Evolutionary conservation across 2,797 vertebrate genomes (phyloP), one percentile per base, ranked within the genome.

Genomic region (Euthynnus affinis): DNA sequence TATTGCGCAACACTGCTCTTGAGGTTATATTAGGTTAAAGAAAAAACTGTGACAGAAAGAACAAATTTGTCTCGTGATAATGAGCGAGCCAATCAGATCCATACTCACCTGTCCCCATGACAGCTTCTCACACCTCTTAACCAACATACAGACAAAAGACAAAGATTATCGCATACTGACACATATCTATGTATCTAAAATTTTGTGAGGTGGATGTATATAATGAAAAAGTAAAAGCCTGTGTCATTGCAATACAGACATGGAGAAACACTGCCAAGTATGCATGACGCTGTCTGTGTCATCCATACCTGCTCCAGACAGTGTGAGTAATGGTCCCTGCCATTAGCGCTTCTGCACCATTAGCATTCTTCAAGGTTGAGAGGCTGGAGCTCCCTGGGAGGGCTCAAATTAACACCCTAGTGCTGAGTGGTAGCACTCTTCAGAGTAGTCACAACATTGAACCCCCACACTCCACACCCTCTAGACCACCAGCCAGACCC

Each of bases 321-420:
- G 63, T 83, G 70, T 87, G 83, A 82, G 61, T 88, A 87, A 86
- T 85, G 78, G 86, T 81, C 79, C 68, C 61, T 7, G 23, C 77
- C 84, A 83, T 93, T 91, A 90, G 67, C 85, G 85, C 92, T 78
- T 83, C 69, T 66, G 72, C 76, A 59, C 77, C 81, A 92, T 93
- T 93, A 90, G 88, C 92, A 94, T 95, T 94, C 91, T 91, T 89
- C 62, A 51, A 83, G 74, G 59, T 80, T 85, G 82, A 88, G 85
- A 84, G 84, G 87, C 82, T 74, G 25, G 58, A 61, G 75, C 84
- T 87, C 59, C 3, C 56, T 79, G 86, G 87, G 90, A 84, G 84
- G 86, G 80, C 83, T 89, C 82, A 92, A 92, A 94, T 94, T 94
- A 93, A 87, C 94, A 93, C 87, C 78, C 66, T 69, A 40, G 89